These are phyloP conservation scores for Cerceris ruficornis DNA, from an alignment of 2,888 invertebrate species.

Conservation along the genomic window DNA sequence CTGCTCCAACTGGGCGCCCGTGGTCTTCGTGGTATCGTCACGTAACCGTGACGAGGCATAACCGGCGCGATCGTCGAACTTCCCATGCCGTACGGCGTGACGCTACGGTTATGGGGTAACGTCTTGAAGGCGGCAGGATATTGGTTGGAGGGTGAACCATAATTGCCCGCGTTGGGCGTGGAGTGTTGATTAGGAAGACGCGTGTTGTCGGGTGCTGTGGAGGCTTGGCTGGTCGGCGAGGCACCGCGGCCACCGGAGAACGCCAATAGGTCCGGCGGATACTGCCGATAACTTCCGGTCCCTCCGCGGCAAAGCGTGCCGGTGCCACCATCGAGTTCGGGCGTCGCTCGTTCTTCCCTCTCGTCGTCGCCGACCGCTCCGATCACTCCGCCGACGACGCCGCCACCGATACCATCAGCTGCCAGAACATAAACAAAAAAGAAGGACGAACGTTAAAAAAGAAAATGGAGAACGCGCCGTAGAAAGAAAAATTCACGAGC, in stretches of 20 bases:
- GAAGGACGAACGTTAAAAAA: conserved; percentile 68
- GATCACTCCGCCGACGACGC: conserved; percentile 76
- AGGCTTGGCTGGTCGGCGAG: conserved; percentile 87
- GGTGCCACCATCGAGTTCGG: conserved; percentile 78
- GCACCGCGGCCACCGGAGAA: conserved; percentile 86
- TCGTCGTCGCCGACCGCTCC: conserved; percentile 71
- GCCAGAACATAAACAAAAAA: conserved; percentile 73
- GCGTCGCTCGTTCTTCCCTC: conserved; percentile 63
- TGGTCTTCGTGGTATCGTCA: conserved; percentile 92
- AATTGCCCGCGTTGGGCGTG: conserved; percentile 81
- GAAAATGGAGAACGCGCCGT: conserved; percentile 57
- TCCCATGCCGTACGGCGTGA: conserved; percentile 80
- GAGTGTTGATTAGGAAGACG: conserved; percentile 82
- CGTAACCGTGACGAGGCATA: conserved; percentile 90
- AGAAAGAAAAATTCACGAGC: conserved; percentile 26
- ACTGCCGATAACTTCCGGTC: conserved; percentile 84
- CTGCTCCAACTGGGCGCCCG: conserved; percentile 92
- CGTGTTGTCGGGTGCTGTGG: conserved; percentile 89
- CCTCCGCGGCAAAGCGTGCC: conserved; percentile 61
- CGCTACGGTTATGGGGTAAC: conserved; percentile 87
- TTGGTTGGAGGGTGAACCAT: conserved; percentile 71
- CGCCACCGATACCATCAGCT: conserved; percentile 83
- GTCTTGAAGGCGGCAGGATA: conserved; percentile 88
- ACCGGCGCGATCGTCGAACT: conserved; percentile 83
- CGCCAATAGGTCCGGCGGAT: conserved; percentile 92